Evolutionary conservation across 2,797 vertebrate species (phyloP).

Genomic region (Melanitta fusca): DNA sequence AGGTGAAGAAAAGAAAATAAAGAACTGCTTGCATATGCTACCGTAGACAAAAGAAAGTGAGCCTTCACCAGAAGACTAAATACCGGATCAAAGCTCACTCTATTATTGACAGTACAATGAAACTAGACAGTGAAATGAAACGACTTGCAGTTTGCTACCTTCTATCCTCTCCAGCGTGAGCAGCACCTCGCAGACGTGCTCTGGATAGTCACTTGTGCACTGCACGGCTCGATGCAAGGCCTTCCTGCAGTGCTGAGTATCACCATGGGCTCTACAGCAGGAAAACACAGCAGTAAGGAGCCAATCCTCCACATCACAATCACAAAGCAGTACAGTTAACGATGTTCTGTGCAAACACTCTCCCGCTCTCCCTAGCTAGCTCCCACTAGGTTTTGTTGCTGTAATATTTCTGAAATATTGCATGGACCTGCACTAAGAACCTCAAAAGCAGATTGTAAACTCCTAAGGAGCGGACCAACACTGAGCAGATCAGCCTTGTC

Average conservation of each 20-base stretch:
- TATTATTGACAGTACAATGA: no score
- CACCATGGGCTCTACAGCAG: constrained; percentile 88
- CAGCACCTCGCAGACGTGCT: constrained; percentile 96
- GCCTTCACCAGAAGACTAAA: neutral
- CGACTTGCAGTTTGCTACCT: constrained; percentile 71
- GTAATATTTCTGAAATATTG: accelerated
- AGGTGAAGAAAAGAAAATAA: neutral
- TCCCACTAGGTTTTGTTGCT: accelerated
- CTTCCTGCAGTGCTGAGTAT: constrained; percentile 92
- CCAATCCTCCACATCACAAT: neutral
- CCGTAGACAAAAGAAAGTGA: neutral
- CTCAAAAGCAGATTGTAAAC: neutral
- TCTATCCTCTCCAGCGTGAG: constrained; percentile 94
- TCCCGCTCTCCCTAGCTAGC: neutral
- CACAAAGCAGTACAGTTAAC: no score
- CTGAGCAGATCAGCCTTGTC: no score
- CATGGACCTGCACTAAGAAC: neutral
- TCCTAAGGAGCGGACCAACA: accelerated
- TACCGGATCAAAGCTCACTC: neutral
- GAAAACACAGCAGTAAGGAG: neutral
- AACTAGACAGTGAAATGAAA: neutral
- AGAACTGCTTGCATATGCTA: neutral
- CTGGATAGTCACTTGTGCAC: constrained; percentile 95
- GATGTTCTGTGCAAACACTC: accelerated
- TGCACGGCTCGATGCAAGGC: constrained; percentile 95